phyloP scores from a whole-genome alignment of 2,113 vertebrate genomes.

The Pomatorhinus ruficollis region DNA sequence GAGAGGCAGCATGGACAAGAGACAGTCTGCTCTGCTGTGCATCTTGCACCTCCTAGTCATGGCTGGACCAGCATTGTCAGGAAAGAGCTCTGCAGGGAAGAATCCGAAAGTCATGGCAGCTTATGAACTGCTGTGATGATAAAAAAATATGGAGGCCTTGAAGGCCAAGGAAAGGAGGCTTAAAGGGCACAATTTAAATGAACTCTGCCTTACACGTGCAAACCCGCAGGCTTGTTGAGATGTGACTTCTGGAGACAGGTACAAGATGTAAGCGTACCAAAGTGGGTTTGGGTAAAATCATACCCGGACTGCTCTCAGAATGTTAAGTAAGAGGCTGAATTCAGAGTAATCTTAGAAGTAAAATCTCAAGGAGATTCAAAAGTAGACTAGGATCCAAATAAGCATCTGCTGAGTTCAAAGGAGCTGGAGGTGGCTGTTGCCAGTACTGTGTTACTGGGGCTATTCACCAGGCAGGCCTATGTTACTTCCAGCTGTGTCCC shows the following conservation, averaged over 20 bases:
- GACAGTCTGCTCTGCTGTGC: neutral
- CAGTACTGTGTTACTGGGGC: neutral
- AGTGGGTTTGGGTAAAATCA: neutral
- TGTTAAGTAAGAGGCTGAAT: neutral
- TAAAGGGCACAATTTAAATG: neutral
- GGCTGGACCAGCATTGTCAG: neutral
- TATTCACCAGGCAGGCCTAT: neutral
- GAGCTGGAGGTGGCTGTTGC: neutral
- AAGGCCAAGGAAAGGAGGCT: neutral
- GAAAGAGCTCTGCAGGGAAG: neutral
- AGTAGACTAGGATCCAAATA: neutral
- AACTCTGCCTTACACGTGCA: neutral
- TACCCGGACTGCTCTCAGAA: neutral
- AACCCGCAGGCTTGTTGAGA: neutral
- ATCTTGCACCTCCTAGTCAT: neutral
- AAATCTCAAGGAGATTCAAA: neutral
- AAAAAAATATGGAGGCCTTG: neutral
- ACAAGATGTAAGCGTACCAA: rapidly evolving
- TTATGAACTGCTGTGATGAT: neutral
- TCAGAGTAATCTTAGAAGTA: neutral
- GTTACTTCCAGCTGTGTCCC: neutral
- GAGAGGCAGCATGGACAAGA: neutral
- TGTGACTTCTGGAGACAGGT: neutral
- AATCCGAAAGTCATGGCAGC: neutral
- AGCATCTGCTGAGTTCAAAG: neutral